These are phyloP conservation scores for Cardiocondyla obscurior DNA, from an alignment of 1,140 invertebrate species.

Conservation along the genomic window DNA sequence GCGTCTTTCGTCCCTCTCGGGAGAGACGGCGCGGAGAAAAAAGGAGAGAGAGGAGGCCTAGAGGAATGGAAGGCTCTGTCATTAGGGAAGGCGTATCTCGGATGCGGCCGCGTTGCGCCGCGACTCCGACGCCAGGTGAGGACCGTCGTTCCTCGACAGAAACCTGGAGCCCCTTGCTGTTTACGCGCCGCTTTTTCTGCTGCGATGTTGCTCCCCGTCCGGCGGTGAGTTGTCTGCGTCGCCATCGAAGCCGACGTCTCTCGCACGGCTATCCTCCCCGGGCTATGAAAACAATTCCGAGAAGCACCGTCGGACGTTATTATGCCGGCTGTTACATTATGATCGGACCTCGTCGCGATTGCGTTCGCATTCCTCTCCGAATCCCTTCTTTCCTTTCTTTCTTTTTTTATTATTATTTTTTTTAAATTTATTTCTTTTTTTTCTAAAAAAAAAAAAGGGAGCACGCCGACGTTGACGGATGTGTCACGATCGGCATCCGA, in stretches of 20 bases:
- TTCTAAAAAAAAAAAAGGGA: too few relatives aligned
- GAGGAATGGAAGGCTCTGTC: conserved; percentile 8
- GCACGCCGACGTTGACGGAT: neutral
- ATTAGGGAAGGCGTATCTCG: conserved; percentile 53
- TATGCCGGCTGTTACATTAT: conserved; percentile 24
- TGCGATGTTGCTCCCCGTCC: neutral
- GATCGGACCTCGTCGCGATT: neutral
- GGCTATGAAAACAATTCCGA: conserved; percentile 49
- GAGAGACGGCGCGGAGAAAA: neutral
- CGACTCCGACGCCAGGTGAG: conserved; percentile 39
- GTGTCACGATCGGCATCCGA: too few relatives aligned
- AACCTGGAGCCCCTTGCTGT: conserved; percentile 5
- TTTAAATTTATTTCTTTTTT: too few relatives aligned
- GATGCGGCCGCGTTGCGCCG: conserved; percentile 26
- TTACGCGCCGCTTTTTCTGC: conserved; percentile 36
- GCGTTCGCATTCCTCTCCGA: neutral
- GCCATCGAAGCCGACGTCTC: neutral
- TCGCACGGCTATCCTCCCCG: conserved; percentile 17
- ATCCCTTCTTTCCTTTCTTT: too few relatives aligned
- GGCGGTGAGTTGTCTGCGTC: conserved; percentile 3
- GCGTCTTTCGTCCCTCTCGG: neutral
- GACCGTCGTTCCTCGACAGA: neutral
- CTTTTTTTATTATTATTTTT: neutral
- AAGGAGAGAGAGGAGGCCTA: neutral
- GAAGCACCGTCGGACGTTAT: neutral